Evolutionary conservation across 2,888 invertebrate species (phyloP).

Genomic region (Drosophila sordidula): DNA sequence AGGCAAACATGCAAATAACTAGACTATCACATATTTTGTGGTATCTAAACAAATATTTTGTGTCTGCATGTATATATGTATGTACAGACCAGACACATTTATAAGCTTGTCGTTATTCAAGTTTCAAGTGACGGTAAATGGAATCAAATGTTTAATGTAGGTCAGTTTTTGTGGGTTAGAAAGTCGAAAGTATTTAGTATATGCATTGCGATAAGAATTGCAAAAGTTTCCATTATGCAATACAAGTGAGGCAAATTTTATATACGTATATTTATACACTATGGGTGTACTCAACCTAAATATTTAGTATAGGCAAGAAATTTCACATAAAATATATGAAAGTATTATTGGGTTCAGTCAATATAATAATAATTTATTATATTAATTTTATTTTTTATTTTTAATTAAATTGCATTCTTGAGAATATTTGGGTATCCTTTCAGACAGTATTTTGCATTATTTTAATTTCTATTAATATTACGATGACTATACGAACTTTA

Average conservation of each 20-base stretch:
- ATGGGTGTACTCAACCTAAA: no score
- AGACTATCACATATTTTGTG: slow-evolving; percentile 9
- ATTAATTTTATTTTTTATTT: no score
- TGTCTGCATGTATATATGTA: neutral
- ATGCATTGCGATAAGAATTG: slow-evolving; percentile 38
- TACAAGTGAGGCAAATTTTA: neutral
- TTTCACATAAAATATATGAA: no score
- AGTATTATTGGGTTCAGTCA: neutral
- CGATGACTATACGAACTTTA: no score
- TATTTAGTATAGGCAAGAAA: no score
- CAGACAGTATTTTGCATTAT: neutral
- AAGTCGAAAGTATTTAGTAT: slow-evolving; percentile 18
- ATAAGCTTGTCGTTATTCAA: slow-evolving; percentile 21
- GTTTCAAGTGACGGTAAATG: slow-evolving; percentile 14
- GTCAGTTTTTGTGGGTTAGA: slow-evolving; percentile 52
- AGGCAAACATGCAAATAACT: slow-evolving; percentile 26
- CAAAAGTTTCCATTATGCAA: slow-evolving; percentile 59
- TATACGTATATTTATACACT: neutral
- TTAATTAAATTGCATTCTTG: no score
- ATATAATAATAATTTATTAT: no score
- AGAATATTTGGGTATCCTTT: neutral
- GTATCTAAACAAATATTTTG: slow-evolving; percentile 13
- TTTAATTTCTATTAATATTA: neutral
- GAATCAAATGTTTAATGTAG: slow-evolving; percentile 52
- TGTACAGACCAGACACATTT: slow-evolving; percentile 5